Percentiles rank a stretch among this genome's conserved stretches.
These are phyloP conservation scores for Dryadula phaetusa DNA, from an alignment of 2,888 invertebrate genomes.

Conservation along the genomic window DNA sequence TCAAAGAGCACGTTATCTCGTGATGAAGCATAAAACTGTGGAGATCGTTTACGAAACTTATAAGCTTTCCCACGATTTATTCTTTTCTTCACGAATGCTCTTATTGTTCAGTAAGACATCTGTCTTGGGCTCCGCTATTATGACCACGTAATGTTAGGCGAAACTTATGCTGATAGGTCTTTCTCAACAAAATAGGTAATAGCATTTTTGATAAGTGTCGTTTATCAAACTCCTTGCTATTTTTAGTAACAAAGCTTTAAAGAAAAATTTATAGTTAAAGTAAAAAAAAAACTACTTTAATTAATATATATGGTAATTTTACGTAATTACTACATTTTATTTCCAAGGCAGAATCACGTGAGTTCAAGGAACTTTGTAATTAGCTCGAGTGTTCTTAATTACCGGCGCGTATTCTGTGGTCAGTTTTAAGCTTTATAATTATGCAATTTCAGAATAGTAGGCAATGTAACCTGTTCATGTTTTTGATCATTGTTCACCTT, in stretches of 20 bases:
- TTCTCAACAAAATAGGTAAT: constrained; percentile 8
- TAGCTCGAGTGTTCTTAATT: constrained; percentile 16
- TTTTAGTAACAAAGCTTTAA: background rate
- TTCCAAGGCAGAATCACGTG: constrained; percentile 11
- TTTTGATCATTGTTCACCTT: background rate
- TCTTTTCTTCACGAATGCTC: constrained; percentile 42
- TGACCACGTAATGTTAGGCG: constrained; percentile 24
- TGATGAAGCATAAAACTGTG: constrained; percentile 40
- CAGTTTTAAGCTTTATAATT: background rate
- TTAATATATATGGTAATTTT: background rate
- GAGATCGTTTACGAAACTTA: constrained; percentile 45
- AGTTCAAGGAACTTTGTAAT: constrained; percentile 34
- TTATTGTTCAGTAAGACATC: constrained; percentile 38
- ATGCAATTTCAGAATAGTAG: background rate
- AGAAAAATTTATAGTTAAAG: background rate
- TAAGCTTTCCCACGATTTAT: constrained; percentile 47
- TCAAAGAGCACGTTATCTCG: constrained; percentile 29
- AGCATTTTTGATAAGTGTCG: background rate
- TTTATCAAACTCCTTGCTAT: background rate
- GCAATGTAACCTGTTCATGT: background rate
- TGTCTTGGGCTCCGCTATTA: constrained; percentile 27
- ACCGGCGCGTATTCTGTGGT: background rate
- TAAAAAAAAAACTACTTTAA: background rate
- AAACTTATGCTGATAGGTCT: constrained; percentile 10
- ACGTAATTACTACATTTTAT: constrained; percentile 12